Conservation (phyloP, 37 sponge, comb jelly and placozoan genomes). For the Eunapius fragilis region DNA sequence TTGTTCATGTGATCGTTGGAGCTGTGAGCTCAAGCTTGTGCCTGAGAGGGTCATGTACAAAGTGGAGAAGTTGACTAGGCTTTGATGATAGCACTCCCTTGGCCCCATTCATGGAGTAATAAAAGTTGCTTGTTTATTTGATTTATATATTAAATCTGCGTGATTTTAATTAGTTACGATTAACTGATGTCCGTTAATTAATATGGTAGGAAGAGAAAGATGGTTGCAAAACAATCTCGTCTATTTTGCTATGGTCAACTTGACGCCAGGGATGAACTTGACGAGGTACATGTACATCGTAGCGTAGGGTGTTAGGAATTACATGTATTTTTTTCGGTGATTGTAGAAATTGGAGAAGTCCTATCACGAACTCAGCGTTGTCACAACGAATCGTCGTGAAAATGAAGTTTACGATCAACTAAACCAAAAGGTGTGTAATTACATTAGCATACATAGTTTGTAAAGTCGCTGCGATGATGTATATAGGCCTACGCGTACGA, state of each 20-base stretch:
- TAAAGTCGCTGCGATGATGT: background rate
- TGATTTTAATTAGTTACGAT: no score
- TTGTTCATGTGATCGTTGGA: no score
- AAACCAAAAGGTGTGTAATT: constrained; percentile 58
- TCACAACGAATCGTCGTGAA: constrained; percentile 38
- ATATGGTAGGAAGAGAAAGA: background rate
- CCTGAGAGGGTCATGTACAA: no score
- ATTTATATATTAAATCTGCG: no score
- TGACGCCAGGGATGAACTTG: constrained; percentile 81
- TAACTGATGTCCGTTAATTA: background rate
- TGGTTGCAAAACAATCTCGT: background rate
- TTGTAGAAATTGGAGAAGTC: constrained; percentile 60
- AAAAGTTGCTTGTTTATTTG: no score
- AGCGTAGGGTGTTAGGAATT: no score
- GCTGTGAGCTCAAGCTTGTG: no score
- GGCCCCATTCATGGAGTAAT: no score
- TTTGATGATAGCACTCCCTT: no score
- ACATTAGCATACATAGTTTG: background rate
- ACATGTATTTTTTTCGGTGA: background rate
- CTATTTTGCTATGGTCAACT: constrained; percentile 71
- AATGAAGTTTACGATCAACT: constrained; percentile 65
- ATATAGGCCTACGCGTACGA: no score
- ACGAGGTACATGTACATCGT: constrained; percentile 49
- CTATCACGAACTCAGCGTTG: constrained; percentile 26
- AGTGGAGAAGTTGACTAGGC: no score